Base-by-base conservation (phyloP, 23 tunicate genomes). In the Halocynthia aurantium region DNA sequence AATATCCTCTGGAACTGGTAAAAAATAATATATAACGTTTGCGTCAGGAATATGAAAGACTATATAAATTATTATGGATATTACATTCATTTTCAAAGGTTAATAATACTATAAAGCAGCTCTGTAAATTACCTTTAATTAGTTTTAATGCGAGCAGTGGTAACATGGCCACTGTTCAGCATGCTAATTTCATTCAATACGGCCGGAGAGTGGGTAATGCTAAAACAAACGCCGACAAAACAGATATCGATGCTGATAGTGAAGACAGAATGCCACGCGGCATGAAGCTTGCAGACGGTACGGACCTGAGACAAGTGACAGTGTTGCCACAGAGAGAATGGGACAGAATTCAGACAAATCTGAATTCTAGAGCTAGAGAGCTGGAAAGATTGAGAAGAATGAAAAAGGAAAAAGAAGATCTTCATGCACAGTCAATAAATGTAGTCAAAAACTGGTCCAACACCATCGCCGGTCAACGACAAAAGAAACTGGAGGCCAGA, bases 401-500 rank as follows among this genome's bases (percentile, higher is more conserved):
- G 50, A 64, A 58, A 21, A 50, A n/a, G 10, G 85, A 85, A 50
- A 76, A 72, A 5, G 90, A 91, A 80, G 74, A 56, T 31, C 80
- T 85, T 6, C 90, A 91, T 57, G 83, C 80, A 2, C 81, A 85
- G 62, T 91, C 97, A 49, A 66, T 76, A 72, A 81, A 85, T 6
- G 80, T 77, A 18, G 97, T 91, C 21, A 76, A 82, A 22, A 76
- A 85, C 13, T 91, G 97, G 97, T 85, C 90, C 19, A 91, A 91
- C 72, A 91, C 97, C 31, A 91, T 91, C 55, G 97, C 86, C n/a
- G 98, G 98, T 0, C 91, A 93, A 67, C 67, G 94, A 73, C 89
- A 87, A 62, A 84, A 71, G 56, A 93, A 87, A 65, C 84, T 93
- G 6, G 81, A 83, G 56, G 98, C 98, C 40, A 75, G 89, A 22